These are phyloP conservation scores for Rhodinocichla rosea DNA, from an alignment of 2,113 vertebrate genomes.

Conservation along the genomic window DNA sequence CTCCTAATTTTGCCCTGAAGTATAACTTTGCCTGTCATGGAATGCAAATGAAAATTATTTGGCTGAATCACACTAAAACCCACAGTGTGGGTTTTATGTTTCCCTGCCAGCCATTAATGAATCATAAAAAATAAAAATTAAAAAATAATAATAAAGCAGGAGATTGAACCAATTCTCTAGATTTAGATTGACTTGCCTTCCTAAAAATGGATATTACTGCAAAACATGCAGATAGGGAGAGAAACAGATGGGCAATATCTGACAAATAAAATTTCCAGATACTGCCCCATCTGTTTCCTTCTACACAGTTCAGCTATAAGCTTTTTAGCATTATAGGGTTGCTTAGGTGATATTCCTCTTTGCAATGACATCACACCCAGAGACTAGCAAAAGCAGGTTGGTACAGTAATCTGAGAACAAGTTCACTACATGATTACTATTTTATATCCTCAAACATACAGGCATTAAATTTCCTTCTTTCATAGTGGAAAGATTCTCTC, in stretches of 20 bases:
- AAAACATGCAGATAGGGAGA: slow-evolving; percentile 57
- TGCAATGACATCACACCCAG: background rate
- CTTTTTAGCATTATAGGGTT: slow-evolving; percentile 45
- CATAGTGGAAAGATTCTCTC: background rate
- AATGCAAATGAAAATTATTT: slow-evolving; percentile 34
- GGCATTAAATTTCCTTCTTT: background rate
- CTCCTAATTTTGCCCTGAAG: slow-evolving; percentile 60
- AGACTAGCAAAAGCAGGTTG: background rate
- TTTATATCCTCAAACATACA: background rate
- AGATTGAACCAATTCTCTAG: slow-evolving; percentile 58
- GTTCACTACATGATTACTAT: background rate
- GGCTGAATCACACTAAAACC: slow-evolving; percentile 10
- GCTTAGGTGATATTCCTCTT: slow-evolving; percentile 43
- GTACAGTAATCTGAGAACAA: background rate
- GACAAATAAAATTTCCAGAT: slow-evolving; percentile 74
- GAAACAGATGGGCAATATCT: slow-evolving; percentile 72
- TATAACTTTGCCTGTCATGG: slow-evolving; percentile 47
- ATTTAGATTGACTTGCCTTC: slow-evolving; percentile 64
- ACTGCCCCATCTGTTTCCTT: slow-evolving; percentile 75
- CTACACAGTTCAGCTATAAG: slow-evolving; percentile 52
- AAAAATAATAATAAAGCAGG: slow-evolving; percentile 46
- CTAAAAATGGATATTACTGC: slow-evolving; percentile 69
- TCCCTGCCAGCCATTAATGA: slow-evolving; percentile 61
- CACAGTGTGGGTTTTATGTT: slow-evolving; percentile 51
- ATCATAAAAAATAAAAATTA: slow-evolving; percentile 52